Base-by-base conservation (phyloP, 2,888 invertebrate species). In the Cryptocheilus praepositus region DNA sequence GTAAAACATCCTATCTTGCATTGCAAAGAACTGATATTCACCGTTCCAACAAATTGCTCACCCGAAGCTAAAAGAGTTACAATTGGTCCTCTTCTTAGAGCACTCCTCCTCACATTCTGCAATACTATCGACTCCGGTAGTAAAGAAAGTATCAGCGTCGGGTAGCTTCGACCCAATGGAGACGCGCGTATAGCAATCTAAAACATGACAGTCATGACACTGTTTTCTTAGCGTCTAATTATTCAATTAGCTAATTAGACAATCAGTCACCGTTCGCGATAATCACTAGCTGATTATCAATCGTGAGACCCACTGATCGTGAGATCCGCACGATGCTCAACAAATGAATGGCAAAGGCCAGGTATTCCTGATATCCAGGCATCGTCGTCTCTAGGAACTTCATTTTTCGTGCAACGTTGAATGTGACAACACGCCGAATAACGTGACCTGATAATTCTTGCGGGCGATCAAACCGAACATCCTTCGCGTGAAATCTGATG, bases 171-270 rank as follows among this genome's bases (percentile, higher is more conserved):
- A 89, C 49, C 91, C 91, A 63, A 91, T 90, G 13, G 91, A 90
- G 73, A 90, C 81, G 81, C 91, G 86, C 76, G 90, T 90, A 81
- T 90, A 91, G 82, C 91, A 91, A 88, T 91, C 91, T 91, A 77
- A 83, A 71, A 61, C 64, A 69, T 2, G n/a, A 36, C 36, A 36
- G 36, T 22, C 43, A 15, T 46, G 22, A 21, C n/a, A 55, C 36
- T 55, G 56, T 45, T 57, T 52, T 64, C 21, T n/a, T 62, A 22
- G 22, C 15, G 15, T 56, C 46, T 44, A 28, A 45, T 52, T 16
- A 51, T 36, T 36, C 36, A 36, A 36, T 36, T 36, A 36, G 36
- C 36, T 36, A 36, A 22, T 57, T 15, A 7, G 18, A 13, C 52
- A 19, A 44, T 52, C 19, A 53, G 68, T 87, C 84, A 90, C 90